Percentiles rank a stretch among this genome's conserved stretches.
These are phyloP conservation scores for Megamerina dolium DNA, from an alignment of 2,888 invertebrate genomes.

Conservation along the genomic window DNA sequence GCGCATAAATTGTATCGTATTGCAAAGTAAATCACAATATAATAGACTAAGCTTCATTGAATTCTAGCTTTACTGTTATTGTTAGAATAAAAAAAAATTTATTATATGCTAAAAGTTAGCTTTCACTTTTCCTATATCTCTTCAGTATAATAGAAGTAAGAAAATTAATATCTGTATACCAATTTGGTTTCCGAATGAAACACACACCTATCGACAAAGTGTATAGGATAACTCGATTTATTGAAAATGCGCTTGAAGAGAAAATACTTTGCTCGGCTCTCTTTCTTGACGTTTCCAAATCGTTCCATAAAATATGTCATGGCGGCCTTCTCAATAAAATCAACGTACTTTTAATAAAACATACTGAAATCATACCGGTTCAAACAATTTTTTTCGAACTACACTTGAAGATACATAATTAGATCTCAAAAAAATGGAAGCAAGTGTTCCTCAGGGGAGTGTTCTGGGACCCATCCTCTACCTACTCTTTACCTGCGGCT, in stretches of 20 bases:
- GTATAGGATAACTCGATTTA: conserved; percentile 4
- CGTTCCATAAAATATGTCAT: too few species aligned
- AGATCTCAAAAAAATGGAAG: not conserved
- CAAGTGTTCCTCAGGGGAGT: conserved; percentile 5
- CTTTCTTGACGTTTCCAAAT: conserved; percentile 15
- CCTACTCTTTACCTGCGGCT: conserved; percentile 3
- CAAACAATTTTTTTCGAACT: conserved; percentile 1
- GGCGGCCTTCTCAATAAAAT: not conserved
- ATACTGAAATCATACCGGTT: not conserved
- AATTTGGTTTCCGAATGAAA: conserved; percentile 14
- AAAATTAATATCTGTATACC: conserved; percentile 5
- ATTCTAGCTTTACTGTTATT: too few species aligned
- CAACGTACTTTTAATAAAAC: not conserved
- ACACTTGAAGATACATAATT: conserved; percentile 5
- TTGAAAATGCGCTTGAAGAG: conserved; percentile 12
- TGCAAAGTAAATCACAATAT: too few species aligned
- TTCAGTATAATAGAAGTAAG: not conserved
- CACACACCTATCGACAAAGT: conserved; percentile 13
- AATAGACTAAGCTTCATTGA: too few species aligned
- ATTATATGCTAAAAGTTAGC: too few species aligned
- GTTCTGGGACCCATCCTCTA: conserved; percentile 6
- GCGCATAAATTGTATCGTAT: too few species aligned
- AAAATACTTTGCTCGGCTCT: conserved; percentile 10
- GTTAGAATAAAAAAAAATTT: too few species aligned
- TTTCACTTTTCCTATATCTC: too few species aligned